phyloP scores from a whole-genome alignment of 2,113 vertebrate genomes.

The Erinaceus europaeus region DNA sequence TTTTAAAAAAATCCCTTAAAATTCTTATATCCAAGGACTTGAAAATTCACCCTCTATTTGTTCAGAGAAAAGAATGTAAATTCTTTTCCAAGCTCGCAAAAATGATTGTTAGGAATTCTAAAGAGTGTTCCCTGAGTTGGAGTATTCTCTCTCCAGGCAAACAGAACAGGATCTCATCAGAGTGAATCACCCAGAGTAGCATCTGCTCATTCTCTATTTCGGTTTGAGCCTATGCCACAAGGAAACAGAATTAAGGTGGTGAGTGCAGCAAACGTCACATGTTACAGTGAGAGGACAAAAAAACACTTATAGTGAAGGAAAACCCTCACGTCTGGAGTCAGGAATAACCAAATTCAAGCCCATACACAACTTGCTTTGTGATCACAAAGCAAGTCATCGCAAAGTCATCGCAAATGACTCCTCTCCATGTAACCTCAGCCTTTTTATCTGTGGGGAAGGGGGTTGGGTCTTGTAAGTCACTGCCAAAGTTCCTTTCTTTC shows the following conservation, averaged over 20 bases:
- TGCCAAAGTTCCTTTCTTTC: background rate
- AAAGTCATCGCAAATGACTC: background rate
- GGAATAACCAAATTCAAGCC: background rate
- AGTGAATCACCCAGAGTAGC: background rate
- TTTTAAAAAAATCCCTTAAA: no score
- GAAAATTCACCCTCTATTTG: background rate
- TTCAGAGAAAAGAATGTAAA: background rate
- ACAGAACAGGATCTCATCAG: background rate
- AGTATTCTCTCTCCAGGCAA: background rate
- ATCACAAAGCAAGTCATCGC: no score
- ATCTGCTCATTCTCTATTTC: background rate
- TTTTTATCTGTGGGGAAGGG: background rate
- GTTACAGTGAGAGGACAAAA: no score
- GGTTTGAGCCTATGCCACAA: background rate
- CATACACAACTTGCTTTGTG: background rate
- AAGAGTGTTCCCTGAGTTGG: background rate
- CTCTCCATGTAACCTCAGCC: background rate
- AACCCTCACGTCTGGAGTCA: background rate
- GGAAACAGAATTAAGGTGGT: background rate
- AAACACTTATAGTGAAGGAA: background rate
- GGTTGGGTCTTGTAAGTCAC: background rate
- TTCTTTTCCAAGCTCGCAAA: background rate
- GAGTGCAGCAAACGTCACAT: background rate
- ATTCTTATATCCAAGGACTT: background rate
- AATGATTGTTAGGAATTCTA: background rate